Conservation (phyloP, 2,113 vertebrate species). For the Rattus rattus region DNA sequence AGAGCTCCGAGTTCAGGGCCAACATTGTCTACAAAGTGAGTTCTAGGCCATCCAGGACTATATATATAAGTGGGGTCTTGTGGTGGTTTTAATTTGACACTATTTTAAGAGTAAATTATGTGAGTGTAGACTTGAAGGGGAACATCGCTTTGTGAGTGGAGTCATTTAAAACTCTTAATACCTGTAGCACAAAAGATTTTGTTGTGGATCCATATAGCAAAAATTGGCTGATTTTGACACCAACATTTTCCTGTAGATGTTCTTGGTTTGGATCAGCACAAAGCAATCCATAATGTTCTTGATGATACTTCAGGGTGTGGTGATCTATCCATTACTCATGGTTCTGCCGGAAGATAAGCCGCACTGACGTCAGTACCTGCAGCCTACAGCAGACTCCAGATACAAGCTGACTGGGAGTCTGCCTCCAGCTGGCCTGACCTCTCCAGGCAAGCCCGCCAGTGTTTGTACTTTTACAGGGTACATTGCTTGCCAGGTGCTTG, state of each 20-base stretch:
- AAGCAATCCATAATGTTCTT: slow-evolving; percentile 29
- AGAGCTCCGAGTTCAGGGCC: background rate
- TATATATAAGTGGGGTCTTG: background rate
- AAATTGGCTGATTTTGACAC: slow-evolving; percentile 25
- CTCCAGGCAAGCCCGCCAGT: slow-evolving; percentile 58
- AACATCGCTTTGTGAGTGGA: slow-evolving; percentile 27
- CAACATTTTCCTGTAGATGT: background rate
- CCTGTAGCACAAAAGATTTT: slow-evolving; percentile 54
- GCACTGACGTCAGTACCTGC: background rate
- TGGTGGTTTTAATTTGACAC: background rate
- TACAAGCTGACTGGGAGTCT: background rate
- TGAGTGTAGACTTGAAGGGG: slow-evolving; percentile 67
- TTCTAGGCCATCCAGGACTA: background rate
- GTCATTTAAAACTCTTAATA: slow-evolving; percentile 51
- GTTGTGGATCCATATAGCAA: slow-evolving; percentile 22
- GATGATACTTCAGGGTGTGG: slow-evolving; percentile 60
- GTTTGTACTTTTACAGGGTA: slow-evolving; percentile 46
- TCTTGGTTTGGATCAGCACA: slow-evolving; percentile 35
- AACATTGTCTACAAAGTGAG: background rate
- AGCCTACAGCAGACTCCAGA: slow-evolving; percentile 3
- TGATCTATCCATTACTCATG: slow-evolving; percentile 34
- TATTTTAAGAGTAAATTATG: slow-evolving; percentile 45
- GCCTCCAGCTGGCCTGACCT: slow-evolving; percentile 34
- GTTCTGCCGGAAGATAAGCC: slow-evolving; percentile 24
- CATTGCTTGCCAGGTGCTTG: slow-evolving; percentile 67